These are phyloP conservation scores for Euwallacea fornicatus DNA, from an alignment of 1,140 invertebrate species.

Conservation along the genomic window DNA sequence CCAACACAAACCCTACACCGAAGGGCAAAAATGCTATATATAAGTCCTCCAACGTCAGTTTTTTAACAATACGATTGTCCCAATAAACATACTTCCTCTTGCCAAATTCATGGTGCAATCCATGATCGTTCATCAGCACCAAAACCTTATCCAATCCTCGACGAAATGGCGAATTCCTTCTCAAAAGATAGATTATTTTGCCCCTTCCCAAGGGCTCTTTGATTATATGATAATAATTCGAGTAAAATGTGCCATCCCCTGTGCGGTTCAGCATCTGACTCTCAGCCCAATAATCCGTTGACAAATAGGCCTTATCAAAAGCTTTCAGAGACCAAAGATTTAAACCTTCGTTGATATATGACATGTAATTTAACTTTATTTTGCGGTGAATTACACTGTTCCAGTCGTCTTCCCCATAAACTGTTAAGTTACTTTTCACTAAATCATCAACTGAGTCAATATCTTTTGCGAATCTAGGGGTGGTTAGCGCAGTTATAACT, in stretches of 20 bases:
- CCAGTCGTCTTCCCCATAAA: slow-evolving; percentile 26
- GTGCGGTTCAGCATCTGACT: background rate
- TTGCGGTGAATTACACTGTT: background rate
- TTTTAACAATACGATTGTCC: background rate
- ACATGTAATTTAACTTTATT: background rate
- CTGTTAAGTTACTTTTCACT: background rate
- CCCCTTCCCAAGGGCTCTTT: slow-evolving; percentile 25
- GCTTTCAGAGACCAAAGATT: background rate
- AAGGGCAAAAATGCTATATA: too few relatives aligned
- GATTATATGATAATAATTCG: slow-evolving; percentile 13
- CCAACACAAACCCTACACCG: too few relatives aligned
- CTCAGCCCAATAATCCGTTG: slow-evolving; percentile 8
- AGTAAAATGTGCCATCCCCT: background rate
- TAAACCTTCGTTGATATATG: slow-evolving; percentile 1
- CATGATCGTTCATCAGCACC: slow-evolving; percentile 18
- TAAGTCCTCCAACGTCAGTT: background rate
- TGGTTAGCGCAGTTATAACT: slow-evolving; percentile 22
- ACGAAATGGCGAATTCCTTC: slow-evolving; percentile 20
- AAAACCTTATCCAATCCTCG: background rate
- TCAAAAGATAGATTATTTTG: slow-evolving; percentile 5
- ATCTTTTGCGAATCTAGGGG: slow-evolving; percentile 17
- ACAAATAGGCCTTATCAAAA: background rate
- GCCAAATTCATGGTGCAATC: slow-evolving; percentile 17
- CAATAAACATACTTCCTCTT: slow-evolving; percentile 1
- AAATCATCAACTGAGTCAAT: slow-evolving; percentile 25